Evolutionary conservation across 2,797 vertebrate species (phyloP).

Genomic region (Sebastes alutus): DNA sequence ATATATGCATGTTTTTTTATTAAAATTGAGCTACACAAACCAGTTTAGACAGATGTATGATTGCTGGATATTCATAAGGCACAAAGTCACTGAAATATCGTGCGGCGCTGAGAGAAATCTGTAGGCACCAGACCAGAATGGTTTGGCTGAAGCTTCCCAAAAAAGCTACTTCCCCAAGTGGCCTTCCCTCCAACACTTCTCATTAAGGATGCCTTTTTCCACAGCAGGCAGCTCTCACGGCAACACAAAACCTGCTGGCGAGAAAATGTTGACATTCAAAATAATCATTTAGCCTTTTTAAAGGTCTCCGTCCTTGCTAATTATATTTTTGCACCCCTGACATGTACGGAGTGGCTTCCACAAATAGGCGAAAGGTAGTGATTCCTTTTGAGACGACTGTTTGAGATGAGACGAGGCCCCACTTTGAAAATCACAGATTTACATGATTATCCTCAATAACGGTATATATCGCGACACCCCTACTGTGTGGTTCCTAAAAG

Average conservation of each 20-base stretch:
- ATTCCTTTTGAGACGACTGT: not conserved
- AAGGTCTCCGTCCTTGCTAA: constrained; percentile 21
- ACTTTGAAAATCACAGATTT: no score
- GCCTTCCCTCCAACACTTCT: constrained; percentile 19
- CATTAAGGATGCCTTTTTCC: constrained; percentile 30
- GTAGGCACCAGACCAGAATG: constrained; percentile 27
- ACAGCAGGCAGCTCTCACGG: not conserved
- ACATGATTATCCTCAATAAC: not conserved
- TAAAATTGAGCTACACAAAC: not conserved
- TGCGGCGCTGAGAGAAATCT: constrained; percentile 12
- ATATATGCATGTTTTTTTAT: not conserved
- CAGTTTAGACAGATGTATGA: constrained; percentile 12
- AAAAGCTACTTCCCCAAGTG: constrained; percentile 26
- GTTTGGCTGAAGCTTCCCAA: constrained; percentile 11
- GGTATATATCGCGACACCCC: not conserved
- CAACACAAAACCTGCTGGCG: constrained; percentile 9
- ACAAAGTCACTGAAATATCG: not conserved
- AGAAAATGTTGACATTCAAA: constrained; percentile 42
- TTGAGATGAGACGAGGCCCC: not conserved
- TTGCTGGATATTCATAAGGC: constrained; percentile 17
- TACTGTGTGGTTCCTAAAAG: not conserved
- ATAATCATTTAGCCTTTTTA: constrained; percentile 36
- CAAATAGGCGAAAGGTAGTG: not conserved
- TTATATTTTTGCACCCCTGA: constrained; percentile 10
- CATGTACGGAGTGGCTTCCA: not conserved